Conservation (phyloP, 1,140 invertebrate genomes). For the Listronotus bonariensis region DNA sequence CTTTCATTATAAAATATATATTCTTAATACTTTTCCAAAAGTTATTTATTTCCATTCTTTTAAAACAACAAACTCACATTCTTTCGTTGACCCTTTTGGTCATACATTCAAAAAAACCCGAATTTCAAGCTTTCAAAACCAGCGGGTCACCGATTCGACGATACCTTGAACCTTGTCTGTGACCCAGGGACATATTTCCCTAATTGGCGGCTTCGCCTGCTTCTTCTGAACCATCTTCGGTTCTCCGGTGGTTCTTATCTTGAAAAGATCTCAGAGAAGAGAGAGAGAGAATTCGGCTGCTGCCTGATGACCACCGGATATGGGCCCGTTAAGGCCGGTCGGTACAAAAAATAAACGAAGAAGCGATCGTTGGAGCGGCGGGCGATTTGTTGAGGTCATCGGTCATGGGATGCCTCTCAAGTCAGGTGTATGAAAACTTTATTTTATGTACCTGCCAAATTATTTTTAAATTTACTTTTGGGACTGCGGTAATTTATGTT, state of each 20-base stretch:
- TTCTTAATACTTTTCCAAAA: no score
- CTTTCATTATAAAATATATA: no score
- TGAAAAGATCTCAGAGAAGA: conserved; percentile 15
- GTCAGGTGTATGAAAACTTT: neutral
- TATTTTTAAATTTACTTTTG: no score
- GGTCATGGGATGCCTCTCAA: neutral
- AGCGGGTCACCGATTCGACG: conserved; percentile 1
- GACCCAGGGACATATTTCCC: conserved; percentile 13
- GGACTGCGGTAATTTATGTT: no score
- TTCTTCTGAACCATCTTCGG: neutral
- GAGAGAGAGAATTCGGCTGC: conserved; percentile 11
- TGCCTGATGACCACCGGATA: conserved; percentile 13
- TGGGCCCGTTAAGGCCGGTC: neutral
- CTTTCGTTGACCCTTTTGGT: no score
- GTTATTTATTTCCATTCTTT: no score
- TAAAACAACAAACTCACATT: no score
- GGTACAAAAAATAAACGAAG: conserved; percentile 3
- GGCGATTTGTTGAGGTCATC: no score
- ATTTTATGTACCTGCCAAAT: neutral
- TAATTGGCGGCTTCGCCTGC: conserved; percentile 9
- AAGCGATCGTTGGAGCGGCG: neutral
- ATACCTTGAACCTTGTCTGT: neutral
- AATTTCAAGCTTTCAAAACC: conserved; percentile 5
- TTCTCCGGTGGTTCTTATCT: conserved; percentile 11
- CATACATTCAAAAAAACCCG: neutral